Base-by-base conservation (phyloP, 92 coral and sea anemone species). In the Bergia puertoricense region DNA sequence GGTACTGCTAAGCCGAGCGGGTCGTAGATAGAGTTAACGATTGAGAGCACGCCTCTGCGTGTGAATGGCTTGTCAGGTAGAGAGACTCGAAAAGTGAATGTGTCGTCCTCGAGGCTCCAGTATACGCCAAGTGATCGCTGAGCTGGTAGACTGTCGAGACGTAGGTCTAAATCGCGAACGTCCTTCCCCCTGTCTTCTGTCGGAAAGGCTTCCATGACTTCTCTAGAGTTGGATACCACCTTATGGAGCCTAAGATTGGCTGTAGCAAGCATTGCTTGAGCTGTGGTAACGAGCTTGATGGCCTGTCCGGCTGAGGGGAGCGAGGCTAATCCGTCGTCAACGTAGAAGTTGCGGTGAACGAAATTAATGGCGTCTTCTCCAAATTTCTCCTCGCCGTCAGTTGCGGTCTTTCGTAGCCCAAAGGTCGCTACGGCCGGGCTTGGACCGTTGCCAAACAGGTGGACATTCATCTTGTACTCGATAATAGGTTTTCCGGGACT, bases 141-240 rank as follows among this genome's bases (percentile, higher is more conserved):
- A 46, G 51, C 51, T 46, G 51, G 51, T 0, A 46, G 51, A 46
- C 51, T 46, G 51, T 46, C 91, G 39, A 42, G 89, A 30, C 80
- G 68, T 14, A 92, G 85, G 80, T 90, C 95, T 20, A 92, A 75
- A n/a, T 89, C 91, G 22, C 88, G 80, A 20, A 93, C 80, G 48
- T 82, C 93, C 16, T 75, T 88, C 22, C 89, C 96, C 65, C 96
- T 82, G 85, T 93, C 94, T 30, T 81, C 91, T 10, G 89, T 76
- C 41, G 96, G 94, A 78, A 93, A 86, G 37, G 94, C 92, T 88
- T 93, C 91, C 90, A 93, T 86, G 76, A 93, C 96, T 36, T 93
- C 96, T 3, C 79, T 38, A 10, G 96, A 91, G 82, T 91, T 93
- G 18, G 96, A 93, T 8, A 89, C 69, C 11, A 93, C 86, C 86